These are phyloP conservation scores for Lasius fuliginosus DNA, from an alignment of 2,888 invertebrate genomes.

Conservation along the genomic window DNA sequence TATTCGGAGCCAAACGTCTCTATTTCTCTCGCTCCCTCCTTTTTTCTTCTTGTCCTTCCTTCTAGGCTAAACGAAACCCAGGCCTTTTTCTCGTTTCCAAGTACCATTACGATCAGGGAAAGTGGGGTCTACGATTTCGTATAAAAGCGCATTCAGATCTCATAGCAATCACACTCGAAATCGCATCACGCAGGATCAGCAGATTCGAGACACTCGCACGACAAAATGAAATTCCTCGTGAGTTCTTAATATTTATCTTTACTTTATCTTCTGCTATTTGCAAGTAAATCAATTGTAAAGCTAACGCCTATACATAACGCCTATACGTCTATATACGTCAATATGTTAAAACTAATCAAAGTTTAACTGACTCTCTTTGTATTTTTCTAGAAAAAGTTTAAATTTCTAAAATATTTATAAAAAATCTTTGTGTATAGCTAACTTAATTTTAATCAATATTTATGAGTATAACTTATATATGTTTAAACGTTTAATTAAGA, in stretches of 20 bases:
- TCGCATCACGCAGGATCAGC: conserved; percentile 66
- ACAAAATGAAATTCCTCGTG: conserved; percentile 83
- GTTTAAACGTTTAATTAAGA: background rate
- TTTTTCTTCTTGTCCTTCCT: conserved; percentile 59
- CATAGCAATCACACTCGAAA: conserved; percentile 78
- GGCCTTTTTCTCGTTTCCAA: conserved; percentile 67
- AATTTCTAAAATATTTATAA: background rate
- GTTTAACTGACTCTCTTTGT: background rate
- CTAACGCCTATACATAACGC: background rate
- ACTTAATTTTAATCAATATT: background rate
- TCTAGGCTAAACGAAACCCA: background rate
- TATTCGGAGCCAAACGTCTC: conserved; percentile 16
- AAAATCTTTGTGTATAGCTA: background rate
- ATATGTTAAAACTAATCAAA: background rate
- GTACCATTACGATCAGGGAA: conserved; percentile 72
- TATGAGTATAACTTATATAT: background rate
- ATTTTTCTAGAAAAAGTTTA: background rate
- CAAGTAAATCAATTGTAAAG: background rate
- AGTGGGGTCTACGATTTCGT: conserved; percentile 78
- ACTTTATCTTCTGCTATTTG: background rate
- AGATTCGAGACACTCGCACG: conserved; percentile 63
- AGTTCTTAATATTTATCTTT: conserved; percentile 59
- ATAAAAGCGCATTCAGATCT: conserved; percentile 80
- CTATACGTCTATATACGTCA: background rate
- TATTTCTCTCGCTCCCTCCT: conserved; percentile 48